These are phyloP conservation scores for Anniella stebbinsi DNA, from an alignment of 2,797 vertebrate species.

Conservation along the genomic window DNA sequence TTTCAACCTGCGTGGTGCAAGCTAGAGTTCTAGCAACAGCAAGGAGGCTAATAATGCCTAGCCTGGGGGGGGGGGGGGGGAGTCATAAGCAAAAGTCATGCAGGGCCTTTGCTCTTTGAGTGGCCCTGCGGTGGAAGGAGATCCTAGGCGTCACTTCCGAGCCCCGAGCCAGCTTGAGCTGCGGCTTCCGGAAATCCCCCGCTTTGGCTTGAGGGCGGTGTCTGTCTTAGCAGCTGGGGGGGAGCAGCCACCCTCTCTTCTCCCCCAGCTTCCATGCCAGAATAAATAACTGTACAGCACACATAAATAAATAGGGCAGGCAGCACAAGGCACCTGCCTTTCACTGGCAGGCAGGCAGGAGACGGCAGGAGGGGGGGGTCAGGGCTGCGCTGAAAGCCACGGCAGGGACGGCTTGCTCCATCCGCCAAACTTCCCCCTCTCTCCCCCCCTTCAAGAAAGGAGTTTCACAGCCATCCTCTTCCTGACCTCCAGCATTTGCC, in stretches of 20 bases:
- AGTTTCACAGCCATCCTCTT: background rate
- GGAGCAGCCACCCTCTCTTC: background rate
- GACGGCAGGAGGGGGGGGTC: background rate
- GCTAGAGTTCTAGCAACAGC: background rate
- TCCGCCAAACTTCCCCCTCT: fast-evolving
- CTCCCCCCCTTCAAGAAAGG: background rate
- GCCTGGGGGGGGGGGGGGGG: too few species aligned
- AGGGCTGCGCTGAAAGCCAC: too few species aligned
- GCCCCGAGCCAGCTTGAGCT: too few species aligned
- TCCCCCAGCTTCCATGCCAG: background rate
- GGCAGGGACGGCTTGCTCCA: too few species aligned
- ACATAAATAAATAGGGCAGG: constrained; percentile 65
- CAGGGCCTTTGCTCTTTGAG: background rate
- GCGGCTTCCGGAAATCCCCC: background rate
- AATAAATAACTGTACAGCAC: constrained; percentile 76
- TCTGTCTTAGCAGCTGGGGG: fast-evolving
- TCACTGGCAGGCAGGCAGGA: background rate
- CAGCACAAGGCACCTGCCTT: background rate
- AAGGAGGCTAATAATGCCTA: too few species aligned
- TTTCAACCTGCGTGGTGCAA: background rate
- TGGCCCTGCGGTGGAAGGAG: background rate
- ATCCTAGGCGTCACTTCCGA: background rate
- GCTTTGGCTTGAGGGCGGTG: background rate
- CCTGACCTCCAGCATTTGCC: fast-evolving
- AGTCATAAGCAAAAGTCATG: too few species aligned